Evolutionary conservation across 2,113 vertebrate species (phyloP), one percentile per base, ranked within the genome.

Genomic region (Hiodon alosoides): DNA sequence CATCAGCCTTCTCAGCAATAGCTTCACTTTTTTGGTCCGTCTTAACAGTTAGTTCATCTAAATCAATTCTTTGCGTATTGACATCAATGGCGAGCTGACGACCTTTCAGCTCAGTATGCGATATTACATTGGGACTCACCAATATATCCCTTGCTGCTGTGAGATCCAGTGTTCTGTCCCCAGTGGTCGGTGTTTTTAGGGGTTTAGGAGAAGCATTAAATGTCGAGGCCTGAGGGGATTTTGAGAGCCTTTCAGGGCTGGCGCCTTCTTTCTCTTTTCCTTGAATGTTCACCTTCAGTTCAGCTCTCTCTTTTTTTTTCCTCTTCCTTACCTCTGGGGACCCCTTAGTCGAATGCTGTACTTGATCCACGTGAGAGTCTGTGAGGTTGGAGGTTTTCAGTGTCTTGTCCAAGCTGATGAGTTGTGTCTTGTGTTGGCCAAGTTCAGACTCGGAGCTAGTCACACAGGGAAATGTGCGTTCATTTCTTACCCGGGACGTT

Each of bases 361-460:
- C 73, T 73, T 82, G 78, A 59, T 86, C 84, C 16, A 72, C 71
- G 75, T 87, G 73, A 78, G 78, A 73, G 76, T 75, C 71, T 31
- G 83, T 85, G 64, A 87, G 77, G 80, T 90, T 87, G 67, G 78
- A 67, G 70, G 90, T 87, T 86, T 92, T 90, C 76, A 90, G 77
- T 72, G 85, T 86, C 73, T 76, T 89, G 2, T 87, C 85, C 69
- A 89, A 31, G 50, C 80, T 84, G 64, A 90, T 87, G 60, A 90
- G 86, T 65, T 91, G 83, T 58, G 76, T 81, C 70, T 85, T 86
- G 73, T 90, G 83, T 68, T 69, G 75, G 58, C 69, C 59, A 31
- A 13, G 61, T 69, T 86, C 80, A 75, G 67, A 60, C 78, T 81
- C 76, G 68, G 62, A 65, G 58, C 74, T 83, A 72, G 80, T 66